Percentiles rank a stretch among this genome's conserved stretches.
Conservation (phyloP, 2,888 invertebrate species). For the Brachylomia viminalis region DNA sequence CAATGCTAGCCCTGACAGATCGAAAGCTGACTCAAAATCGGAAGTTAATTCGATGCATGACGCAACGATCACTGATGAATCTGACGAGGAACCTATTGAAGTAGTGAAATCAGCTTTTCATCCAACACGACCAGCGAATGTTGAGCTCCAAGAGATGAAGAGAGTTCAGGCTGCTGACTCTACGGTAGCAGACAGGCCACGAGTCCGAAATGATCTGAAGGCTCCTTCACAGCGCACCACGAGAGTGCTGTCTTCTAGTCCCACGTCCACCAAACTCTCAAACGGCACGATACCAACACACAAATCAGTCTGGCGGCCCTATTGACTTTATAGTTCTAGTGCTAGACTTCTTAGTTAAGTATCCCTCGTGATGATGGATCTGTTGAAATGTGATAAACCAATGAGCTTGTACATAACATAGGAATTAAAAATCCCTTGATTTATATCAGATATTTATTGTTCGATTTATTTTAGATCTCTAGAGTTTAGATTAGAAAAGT, state of each 20-base stretch:
- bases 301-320: conserved; percentile 94
- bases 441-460: conserved; percentile 84
- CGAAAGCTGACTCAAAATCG: conserved; percentile 90
- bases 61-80: conserved; percentile 91
- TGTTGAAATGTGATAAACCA: conserved; percentile 88
- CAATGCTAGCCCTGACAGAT: conserved; percentile 87
- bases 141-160: conserved; percentile 89
- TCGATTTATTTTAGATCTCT: conserved; percentile 77
- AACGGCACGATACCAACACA: conserved; percentile 89
- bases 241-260: conserved; percentile 84
- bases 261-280: conserved; percentile 91
- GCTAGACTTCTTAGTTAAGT: conserved; percentile 70
- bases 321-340: conserved; percentile 87
- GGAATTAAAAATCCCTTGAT: conserved; percentile 78
- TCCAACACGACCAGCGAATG: conserved; percentile 91
- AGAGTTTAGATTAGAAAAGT: conserved; percentile 75
- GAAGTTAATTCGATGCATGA: conserved; percentile 92
- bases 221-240: conserved; percentile 90
- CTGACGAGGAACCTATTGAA: conserved; percentile 93
- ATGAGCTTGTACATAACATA: conserved; percentile 90
- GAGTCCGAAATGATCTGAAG: conserved; percentile 90
- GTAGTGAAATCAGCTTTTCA: conserved; percentile 94
- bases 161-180: conserved; percentile 91
- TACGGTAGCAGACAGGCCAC: conserved; percentile 89
- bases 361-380: conserved; percentile 75